Evolutionary conservation across 2,113 vertebrate species (phyloP).

Genomic region (Seriola quinqueradiata): DNA sequence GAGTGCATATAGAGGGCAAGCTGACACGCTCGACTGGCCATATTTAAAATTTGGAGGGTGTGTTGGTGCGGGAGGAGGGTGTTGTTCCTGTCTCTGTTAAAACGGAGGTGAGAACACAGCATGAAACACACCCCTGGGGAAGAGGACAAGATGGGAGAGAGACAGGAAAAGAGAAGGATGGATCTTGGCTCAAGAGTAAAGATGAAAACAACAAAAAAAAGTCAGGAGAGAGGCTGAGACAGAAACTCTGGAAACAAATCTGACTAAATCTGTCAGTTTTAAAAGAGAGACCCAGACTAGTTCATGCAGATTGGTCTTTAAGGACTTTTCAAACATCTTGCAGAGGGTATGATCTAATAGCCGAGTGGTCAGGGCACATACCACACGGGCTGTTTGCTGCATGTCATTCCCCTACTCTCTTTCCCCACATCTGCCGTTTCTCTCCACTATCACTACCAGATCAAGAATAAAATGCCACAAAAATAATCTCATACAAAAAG

Average conservation of each 20-base stretch:
- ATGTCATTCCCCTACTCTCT: too few species aligned
- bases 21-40: slow-evolving; percentile 37
- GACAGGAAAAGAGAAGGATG: neutral
- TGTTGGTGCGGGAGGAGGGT: slow-evolving; percentile 7
- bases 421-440: too few species aligned
- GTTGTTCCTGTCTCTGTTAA: slow-evolving; percentile 25
- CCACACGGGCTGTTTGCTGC: too few species aligned
- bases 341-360: too few species aligned
- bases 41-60: slow-evolving; percentile 38
- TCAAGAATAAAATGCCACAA: too few species aligned
- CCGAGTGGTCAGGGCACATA: too few species aligned
- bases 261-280: neutral
- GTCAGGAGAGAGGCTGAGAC: neutral
- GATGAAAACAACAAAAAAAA: neutral
- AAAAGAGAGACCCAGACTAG: neutral
- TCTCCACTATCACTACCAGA: too few species aligned
- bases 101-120: slow-evolving; percentile 57
- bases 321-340: neutral
- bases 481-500: too few species aligned
- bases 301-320: neutral
- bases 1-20: slow-evolving; percentile 43
- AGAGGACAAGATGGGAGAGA: slow-evolving; percentile 4
- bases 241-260: neutral
- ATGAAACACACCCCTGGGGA: slow-evolving; percentile 33
- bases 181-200: neutral